Evolutionary conservation across 2,113 vertebrate genomes (phyloP).

Genomic region (Stomatorhinus ivindoensis): DNA sequence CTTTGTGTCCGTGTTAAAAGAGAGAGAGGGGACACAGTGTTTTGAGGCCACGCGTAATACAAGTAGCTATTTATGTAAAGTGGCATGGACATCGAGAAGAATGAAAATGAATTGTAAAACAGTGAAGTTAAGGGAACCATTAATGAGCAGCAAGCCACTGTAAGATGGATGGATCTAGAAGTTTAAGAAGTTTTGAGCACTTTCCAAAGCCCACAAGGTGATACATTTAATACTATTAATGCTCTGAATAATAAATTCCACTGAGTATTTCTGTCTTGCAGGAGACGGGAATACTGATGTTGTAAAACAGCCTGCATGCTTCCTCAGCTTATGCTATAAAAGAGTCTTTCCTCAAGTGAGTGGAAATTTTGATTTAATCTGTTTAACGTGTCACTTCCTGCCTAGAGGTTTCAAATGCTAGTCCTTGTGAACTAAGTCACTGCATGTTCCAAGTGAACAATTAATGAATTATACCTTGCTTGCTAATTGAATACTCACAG

Average conservation of each 20-base stretch:
- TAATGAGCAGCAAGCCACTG: not conserved
- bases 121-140: not conserved
- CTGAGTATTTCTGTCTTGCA: not conserved
- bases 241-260: not conserved
- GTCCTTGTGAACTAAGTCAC: not conserved
- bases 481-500: not conserved
- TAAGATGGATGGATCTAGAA: not conserved
- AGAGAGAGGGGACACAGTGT: not conserved
- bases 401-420: not conserved
- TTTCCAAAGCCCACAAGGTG: not conserved
- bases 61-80: not conserved
- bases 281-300: not conserved
- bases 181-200: not conserved
- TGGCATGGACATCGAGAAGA: not conserved
- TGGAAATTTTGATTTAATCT: not conserved
- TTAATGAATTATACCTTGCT: not conserved
- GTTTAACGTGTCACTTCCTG: not conserved
- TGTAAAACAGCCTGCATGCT: not conserved
- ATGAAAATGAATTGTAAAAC: not conserved
- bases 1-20: not conserved
- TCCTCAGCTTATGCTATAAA: not conserved
- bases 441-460: not conserved
- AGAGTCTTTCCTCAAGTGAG: not conserved
- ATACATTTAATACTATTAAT: not conserved
- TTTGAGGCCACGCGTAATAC: not conserved